A percentile compares a stretch with the other conserved stretches of the same genome.
phyloP scores from a whole-genome alignment of 2,888 invertebrate species.

The Oxytorus armatus region DNA sequence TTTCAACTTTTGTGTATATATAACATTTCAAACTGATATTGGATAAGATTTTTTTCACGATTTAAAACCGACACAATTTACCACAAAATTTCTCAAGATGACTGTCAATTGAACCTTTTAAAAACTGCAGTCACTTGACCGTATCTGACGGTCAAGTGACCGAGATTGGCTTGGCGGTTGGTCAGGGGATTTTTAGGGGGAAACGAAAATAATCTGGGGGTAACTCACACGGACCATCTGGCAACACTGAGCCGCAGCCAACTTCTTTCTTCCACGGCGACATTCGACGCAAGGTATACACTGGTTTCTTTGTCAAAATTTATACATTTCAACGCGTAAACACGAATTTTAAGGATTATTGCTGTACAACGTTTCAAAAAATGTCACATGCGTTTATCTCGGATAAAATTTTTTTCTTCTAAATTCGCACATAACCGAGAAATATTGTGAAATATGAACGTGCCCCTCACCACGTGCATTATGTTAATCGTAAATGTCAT shows the following conservation, averaged over 20 bases:
- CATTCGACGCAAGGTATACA: conserved; percentile 65
- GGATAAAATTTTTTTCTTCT: neutral
- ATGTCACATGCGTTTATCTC: neutral
- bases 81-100: no score
- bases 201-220: no score
- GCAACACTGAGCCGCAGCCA: conserved; percentile 38
- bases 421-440: neutral
- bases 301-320: conserved; percentile 43
- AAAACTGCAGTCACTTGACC: no score
- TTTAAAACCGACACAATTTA: no score
- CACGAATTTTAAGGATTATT: neutral
- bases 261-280: conserved; percentile 70
- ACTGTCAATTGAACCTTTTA: no score
- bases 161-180: no score
- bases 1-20: no score
- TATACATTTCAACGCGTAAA: conserved; percentile 1
- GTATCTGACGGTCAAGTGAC: no score
- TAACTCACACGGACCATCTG: no score
- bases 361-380: neutral
- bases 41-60: no score
- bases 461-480: conserved; percentile 57
- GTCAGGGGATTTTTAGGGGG: no score
- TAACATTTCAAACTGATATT: no score
- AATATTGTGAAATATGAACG: conserved; percentile 36
- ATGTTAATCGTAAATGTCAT: neutral